Percentiles rank a stretch among this genome's conserved stretches.
Conservation (phyloP, 92 coral and sea anemone genomes). For the Epizoanthus rinbou region DNA sequence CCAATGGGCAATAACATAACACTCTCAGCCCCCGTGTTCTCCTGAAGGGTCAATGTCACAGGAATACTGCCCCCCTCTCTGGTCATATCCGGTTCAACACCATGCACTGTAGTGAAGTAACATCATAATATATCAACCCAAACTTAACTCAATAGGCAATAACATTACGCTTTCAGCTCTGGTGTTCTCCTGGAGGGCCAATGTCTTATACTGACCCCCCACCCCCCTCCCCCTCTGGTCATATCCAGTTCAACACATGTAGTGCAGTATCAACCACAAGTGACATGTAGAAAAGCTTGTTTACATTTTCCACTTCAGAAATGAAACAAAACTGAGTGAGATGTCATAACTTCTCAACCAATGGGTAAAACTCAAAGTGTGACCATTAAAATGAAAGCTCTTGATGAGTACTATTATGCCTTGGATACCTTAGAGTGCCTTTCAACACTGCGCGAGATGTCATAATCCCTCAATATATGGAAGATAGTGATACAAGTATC, state of each 20-base stretch:
- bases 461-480: no score
- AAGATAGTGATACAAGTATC: no score
- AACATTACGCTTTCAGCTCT: constrained; percentile 73
- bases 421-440: no score
- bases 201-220: constrained; percentile 60
- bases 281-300: no score
- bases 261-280: not conserved
- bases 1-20: constrained; percentile 91
- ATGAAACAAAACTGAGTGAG: no score
- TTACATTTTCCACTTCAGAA: no score
- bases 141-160: no score
- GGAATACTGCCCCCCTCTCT: constrained; percentile 99
- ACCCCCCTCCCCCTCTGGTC: constrained; percentile 95
- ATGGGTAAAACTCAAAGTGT: no score
- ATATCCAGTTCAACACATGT: constrained; percentile 85
- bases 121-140: not conserved
- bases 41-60: constrained; percentile 88
- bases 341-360: no score
- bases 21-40: constrained; percentile 84
- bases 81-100: constrained; percentile 90
- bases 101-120: constrained; percentile 55
- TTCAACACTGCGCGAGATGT: no score
- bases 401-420: no score
- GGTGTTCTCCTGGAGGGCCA: constrained; percentile 45
- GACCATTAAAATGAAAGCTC: no score